Base-by-base conservation (phyloP, 2,113 vertebrate genomes). In the Talpa occidentalis region DNA sequence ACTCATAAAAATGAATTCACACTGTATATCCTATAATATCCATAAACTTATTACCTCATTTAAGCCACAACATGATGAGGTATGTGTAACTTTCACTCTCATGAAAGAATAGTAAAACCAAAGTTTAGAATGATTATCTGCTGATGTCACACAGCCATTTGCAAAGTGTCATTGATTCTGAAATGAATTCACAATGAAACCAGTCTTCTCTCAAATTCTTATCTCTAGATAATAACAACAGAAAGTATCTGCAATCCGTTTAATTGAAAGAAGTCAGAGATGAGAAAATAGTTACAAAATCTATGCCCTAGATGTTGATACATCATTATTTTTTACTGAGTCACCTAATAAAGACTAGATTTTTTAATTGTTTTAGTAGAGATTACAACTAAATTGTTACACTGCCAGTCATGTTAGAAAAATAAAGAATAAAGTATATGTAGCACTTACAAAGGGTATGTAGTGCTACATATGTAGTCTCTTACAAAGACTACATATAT, bases 381-480 rank as follows among this genome's bases (percentile, higher is more conserved):
- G 32, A 35, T 77, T 40, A 78, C 21, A 79, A 28, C 47, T 60
- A 60, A 94, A 82, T 19, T 35, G 1, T 77, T 70, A 54, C 24
- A 78, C 85, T 64, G n/a, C 10, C 24, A 21, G 40, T 83, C 24
- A 37, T 19, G n/a, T 89, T 62, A 74, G 52, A 88, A n/a, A n/a
- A n/a, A n/a, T n/a, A n/a, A n/a, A n/a, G 70, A 95, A 86, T 67
- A 72, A 73, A 82, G 88, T 52, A 52, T 52, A 17, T 40, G 69
- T 19, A 52, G 56, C 35, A 30, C 49, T 85, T n/a, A n/a, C n/a
- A n/a, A n/a, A n/a, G n/a, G n/a, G n/a, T n/a, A n/a, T n/a, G n/a
- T n/a, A n/a, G n/a, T n/a, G n/a, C n/a, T n/a, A n/a, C n/a, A n/a
- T n/a, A n/a, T n/a, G n/a, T n/a, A n/a, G 11, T 72, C 59, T 37